Base-by-base conservation (phyloP, 2,797 vertebrate species). In the Poeciliopsis infans region DNA sequence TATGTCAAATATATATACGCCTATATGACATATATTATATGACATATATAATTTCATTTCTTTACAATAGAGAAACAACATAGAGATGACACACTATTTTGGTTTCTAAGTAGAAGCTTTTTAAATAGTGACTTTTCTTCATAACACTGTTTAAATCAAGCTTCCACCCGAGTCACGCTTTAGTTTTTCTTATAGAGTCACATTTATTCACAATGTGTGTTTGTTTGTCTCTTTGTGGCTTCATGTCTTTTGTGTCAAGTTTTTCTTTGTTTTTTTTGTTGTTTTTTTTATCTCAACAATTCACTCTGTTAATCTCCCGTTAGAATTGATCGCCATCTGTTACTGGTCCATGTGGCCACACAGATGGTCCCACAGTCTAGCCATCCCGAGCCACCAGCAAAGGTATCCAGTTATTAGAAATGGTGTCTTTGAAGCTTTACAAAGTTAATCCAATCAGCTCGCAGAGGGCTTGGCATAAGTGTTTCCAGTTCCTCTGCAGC, bases 61-160 rank as follows among this genome's bases (percentile, higher is more conserved):
- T 95, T 96, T 95, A 96, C 95, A 96, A 95, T 96, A 95, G 95
- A 96, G 95, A 96, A 96, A 96, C 96, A 96, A 96, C 95, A 96
- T 95, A 94, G 94, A 96, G 93, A 96, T 96, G 95, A 96, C 95
- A 96, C 95, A 96, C 95, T 96, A 96, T 96, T 95, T 96, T 96
- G 95, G 95, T 96, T 96, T 96, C 95, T 96, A 96, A 95, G 94
- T 96, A 95, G 95, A 96, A 96, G 95, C 94, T 93, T 92, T 95
- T 95, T 96, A 96, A 96, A 96, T 96, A 96, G 95, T 96, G 94
- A 95, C 95, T 91, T 90, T 92, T 93, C 91, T 92, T 91, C 88
- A 91, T 81, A 92, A 94, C 90, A 94, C 92, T 88, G 90, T 92
- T 94, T 87, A 94, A 93, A 92, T 95, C 93, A 94, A 93, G 92